Evolutionary conservation across 2,113 vertebrate genomes (phyloP).

Genomic region (Tragelaphus scriptus): DNA sequence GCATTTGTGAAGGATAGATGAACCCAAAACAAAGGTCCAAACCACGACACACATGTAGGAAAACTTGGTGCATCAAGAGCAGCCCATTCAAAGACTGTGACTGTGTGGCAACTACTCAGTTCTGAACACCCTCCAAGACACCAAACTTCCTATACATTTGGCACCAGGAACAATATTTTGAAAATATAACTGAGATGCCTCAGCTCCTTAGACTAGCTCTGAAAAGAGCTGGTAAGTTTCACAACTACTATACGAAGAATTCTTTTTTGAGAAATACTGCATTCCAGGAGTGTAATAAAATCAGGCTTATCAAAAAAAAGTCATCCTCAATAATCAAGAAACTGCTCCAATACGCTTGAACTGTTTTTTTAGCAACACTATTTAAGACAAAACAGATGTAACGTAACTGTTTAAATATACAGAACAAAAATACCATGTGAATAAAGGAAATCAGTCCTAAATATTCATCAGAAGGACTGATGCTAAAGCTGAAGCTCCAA

Average conservation of each 20-base stretch:
- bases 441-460: background rate
- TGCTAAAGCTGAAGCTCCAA: background rate
- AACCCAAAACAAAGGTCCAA: background rate
- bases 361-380: background rate
- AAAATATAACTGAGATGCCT: constrained; percentile 12
- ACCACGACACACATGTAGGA: background rate
- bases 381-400: background rate
- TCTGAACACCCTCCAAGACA: background rate
- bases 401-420: background rate
- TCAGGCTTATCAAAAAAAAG: constrained; percentile 23
- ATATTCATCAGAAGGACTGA: background rate
- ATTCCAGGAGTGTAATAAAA: background rate
- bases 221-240: constrained; percentile 29
- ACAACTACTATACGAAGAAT: background rate
- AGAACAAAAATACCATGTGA: constrained; percentile 14
- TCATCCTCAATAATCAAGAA: background rate
- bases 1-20: background rate
- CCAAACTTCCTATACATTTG: background rate
- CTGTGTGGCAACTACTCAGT: accelerated
- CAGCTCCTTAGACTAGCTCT: constrained; percentile 1
- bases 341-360: background rate
- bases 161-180: background rate
- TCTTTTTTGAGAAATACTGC: background rate
- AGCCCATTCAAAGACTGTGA: background rate
- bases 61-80: background rate